Conservation (phyloP, 2,888 invertebrate species). For the Himalopsyche tibetana region DNA sequence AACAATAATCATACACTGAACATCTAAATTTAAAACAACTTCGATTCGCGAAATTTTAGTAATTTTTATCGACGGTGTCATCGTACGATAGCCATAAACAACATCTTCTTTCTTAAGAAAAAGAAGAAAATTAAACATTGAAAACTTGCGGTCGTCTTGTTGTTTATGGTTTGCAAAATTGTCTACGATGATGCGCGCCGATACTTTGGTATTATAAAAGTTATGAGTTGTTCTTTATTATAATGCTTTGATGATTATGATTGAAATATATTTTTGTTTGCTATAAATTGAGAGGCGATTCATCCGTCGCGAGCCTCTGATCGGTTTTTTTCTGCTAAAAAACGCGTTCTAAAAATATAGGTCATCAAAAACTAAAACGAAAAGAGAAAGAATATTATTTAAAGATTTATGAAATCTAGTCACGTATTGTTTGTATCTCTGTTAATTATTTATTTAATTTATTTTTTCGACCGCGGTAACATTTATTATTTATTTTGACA, state of each 20-base stretch:
- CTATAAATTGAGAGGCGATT: background rate
- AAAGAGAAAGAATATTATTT: slow-evolving; percentile 36
- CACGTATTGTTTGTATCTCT: slow-evolving; percentile 61
- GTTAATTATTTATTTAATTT: slow-evolving; percentile 61
- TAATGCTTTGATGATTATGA: slow-evolving; percentile 43
- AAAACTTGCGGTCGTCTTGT: slow-evolving; percentile 35
- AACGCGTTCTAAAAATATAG: slow-evolving; percentile 15
- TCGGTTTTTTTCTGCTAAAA: background rate
- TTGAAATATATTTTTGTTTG: slow-evolving; percentile 27
- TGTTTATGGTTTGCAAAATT: slow-evolving; percentile 37
- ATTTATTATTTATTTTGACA: slow-evolving; percentile 53
- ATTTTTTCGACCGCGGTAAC: slow-evolving; percentile 58
- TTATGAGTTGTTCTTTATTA: slow-evolving; percentile 43
- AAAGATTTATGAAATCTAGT: slow-evolving; percentile 62
- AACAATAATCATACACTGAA: slow-evolving; percentile 17
- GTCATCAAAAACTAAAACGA: slow-evolving; percentile 45
- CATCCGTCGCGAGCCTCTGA: background rate
- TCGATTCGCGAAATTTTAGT: slow-evolving; percentile 6
- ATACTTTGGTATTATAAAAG: slow-evolving; percentile 3
- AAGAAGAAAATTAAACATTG: slow-evolving; percentile 31
- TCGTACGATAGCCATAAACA: slow-evolving; percentile 31
- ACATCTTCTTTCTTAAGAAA: background rate
- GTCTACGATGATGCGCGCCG: slow-evolving; percentile 3
- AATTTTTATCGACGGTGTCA: slow-evolving; percentile 2
- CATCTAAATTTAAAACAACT: slow-evolving; percentile 33